Evolutionary conservation across 2,888 invertebrate genomes (phyloP).

Genomic region (Netelia virgata): DNA sequence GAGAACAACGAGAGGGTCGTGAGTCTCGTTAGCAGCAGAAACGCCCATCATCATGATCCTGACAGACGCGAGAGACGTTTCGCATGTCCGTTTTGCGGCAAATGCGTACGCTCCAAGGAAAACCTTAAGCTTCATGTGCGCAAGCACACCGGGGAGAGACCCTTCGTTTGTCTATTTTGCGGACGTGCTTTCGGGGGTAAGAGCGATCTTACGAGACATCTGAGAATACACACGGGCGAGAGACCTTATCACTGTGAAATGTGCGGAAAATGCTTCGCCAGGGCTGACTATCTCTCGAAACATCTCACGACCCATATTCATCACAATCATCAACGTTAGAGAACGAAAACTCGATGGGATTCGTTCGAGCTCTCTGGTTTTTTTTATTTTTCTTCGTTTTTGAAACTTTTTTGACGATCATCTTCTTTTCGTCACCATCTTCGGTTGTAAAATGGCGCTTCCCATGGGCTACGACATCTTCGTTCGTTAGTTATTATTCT

Average conservation of each 20-base stretch:
- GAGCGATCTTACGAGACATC: slow-evolving; percentile 94
- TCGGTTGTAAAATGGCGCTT: slow-evolving; percentile 6
- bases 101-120: slow-evolving; percentile 95
- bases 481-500: too few relatives aligned
- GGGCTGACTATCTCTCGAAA: slow-evolving; percentile 96
- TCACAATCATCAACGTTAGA: slow-evolving; percentile 90
- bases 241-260: slow-evolving; percentile 96
- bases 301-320: slow-evolving; percentile 96
- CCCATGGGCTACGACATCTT: background rate
- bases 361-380: background rate
- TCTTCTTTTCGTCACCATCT: background rate
- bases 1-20: slow-evolving; percentile 60
- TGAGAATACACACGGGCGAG: slow-evolving; percentile 95
- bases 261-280: slow-evolving; percentile 96
- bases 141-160: slow-evolving; percentile 94
- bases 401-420: background rate
- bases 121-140: slow-evolving; percentile 94
- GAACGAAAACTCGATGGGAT: background rate
- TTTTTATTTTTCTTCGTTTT: slow-evolving; percentile 1
- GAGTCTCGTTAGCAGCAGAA: slow-evolving; percentile 39
- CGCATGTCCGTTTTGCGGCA: slow-evolving; percentile 95
- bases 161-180: slow-evolving; percentile 96
- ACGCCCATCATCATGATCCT: slow-evolving; percentile 74
- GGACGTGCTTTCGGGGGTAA: slow-evolving; percentile 95
- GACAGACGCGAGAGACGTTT: slow-evolving; percentile 87